Base-by-base conservation (phyloP, 2,888 invertebrate species). In the Scelioninae gen. 1 region DNA sequence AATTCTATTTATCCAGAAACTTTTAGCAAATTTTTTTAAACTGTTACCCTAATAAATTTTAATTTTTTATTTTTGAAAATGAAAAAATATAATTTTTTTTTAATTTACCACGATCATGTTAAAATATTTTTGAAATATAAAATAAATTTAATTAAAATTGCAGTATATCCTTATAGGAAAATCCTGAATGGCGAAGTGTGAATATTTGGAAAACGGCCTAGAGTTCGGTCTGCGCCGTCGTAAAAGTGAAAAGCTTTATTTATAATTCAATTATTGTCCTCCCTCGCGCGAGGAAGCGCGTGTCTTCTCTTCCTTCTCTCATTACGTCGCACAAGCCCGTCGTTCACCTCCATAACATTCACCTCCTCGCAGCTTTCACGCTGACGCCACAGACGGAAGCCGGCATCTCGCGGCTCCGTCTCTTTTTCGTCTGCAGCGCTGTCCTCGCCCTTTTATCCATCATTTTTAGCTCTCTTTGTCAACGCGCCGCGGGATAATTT, bases 381-480 rank as follows among this genome's bases (percentile, higher is more conserved):
- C 49, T 68, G 62, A 31, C 45, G 56, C 32, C 55, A 34, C 63
- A 74, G 80, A 79, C 79, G 79, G 74, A 74, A 79, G 72, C 66
- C 66, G 38, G 53, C 32, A 58, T 49, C 60, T 63, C 74, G 66
- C 60, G 53, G 45, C 63, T 63, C 55, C 68, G 45, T 68, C 60
- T 55, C 62, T 68, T 69, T 69, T 55, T 69, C 62, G 60, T 55
- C 71, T 15, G 71, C 47, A 63, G 40, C 63, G 63, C 69, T 63
- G 63, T 63, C 72, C 74, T 79, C 83, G 74, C 63, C 74, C 83
- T 80, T 80, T 74, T 77, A 78, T 81, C 66, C 78, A 69, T 76
- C 66, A 84, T 77, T 84, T 84, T 84, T 83, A 80, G 71, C 68
- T 83, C 77, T 80, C 76, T 80, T 80, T 77, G 80, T 80, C 77